These are phyloP conservation scores for Tachina lurida DNA, from an alignment of 2,888 invertebrate genomes.

Conservation along the genomic window DNA sequence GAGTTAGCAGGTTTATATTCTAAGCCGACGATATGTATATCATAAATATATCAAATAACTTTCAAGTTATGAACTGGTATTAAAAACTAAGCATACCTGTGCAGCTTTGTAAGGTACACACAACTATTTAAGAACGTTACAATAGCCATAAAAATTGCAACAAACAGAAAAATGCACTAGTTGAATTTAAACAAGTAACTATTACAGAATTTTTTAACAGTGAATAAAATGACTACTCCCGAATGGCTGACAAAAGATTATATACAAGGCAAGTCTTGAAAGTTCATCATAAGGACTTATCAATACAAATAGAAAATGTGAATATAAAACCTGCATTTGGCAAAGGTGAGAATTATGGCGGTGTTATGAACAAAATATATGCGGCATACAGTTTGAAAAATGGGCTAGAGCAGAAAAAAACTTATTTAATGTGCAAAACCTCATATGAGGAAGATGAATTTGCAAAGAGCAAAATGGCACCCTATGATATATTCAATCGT, in stretches of 20 bases:
- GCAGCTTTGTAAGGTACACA: neutral
- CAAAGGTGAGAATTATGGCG: conserved; percentile 81
- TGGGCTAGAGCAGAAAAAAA: conserved; percentile 48
- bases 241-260: conserved; percentile 79
- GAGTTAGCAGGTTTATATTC: too few relatives aligned
- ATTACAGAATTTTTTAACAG: neutral
- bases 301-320: conserved; percentile 73
- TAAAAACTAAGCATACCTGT: neutral
- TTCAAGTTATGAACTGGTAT: neutral
- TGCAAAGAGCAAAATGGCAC: conserved; percentile 76
- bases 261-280: conserved; percentile 75
- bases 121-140: neutral
- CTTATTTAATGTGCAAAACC: conserved; percentile 78
- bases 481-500: conserved; percentile 80
- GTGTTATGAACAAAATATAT: conserved; percentile 76
- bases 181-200: conserved; percentile 6
- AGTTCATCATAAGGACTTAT: conserved; percentile 74
- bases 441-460: conserved; percentile 79
- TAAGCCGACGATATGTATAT: too few relatives aligned
- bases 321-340: conserved; percentile 76
- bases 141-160: conserved; percentile 38
- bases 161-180: conserved; percentile 24
- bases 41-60: too few relatives aligned
- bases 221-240: conserved; percentile 74
- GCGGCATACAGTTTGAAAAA: conserved; percentile 72